phyloP scores from a whole-genome alignment of 1,140 invertebrate species.

The Drosophila parvula region DNA sequence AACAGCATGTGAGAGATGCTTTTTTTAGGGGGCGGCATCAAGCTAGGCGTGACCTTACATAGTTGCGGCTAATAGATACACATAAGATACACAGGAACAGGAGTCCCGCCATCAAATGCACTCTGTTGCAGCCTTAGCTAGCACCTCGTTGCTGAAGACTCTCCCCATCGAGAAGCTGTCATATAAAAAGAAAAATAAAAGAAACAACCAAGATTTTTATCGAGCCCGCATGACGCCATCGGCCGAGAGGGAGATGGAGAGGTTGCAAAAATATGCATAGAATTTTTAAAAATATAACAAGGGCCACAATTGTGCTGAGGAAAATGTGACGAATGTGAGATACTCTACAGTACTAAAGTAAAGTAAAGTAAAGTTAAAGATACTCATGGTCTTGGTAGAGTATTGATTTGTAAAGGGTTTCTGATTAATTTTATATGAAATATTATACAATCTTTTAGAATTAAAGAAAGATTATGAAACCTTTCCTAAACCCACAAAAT shows the following conservation, averaged over 20 bases:
- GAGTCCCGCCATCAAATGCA: slow-evolving; percentile 53
- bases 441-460: no score
- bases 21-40: slow-evolving; percentile 26
- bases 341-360: no score
- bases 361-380: no score
- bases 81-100: neutral
- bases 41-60: slow-evolving; percentile 58
- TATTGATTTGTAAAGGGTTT: neutral
- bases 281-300: slow-evolving; percentile 56
- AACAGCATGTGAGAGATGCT: slow-evolving; percentile 66
- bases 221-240: slow-evolving; percentile 69
- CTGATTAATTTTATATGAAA: no score
- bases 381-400: neutral
- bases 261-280: slow-evolving; percentile 70
- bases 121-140: neutral
- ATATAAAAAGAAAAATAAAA: slow-evolving; percentile 22
- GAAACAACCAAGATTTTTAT: slow-evolving; percentile 53
- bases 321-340: neutral
- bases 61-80: slow-evolving; percentile 61
- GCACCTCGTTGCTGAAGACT: neutral
- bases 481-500: no score
- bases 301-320: neutral
- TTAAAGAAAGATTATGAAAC: no score
- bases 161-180: slow-evolving; percentile 13
- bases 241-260: slow-evolving; percentile 3